A percentile compares a stretch with the other conserved stretches of the same genome.
Evolutionary conservation across 92 coral and sea anemone genomes (phyloP).

Genomic region (Phenganax marumi): DNA sequence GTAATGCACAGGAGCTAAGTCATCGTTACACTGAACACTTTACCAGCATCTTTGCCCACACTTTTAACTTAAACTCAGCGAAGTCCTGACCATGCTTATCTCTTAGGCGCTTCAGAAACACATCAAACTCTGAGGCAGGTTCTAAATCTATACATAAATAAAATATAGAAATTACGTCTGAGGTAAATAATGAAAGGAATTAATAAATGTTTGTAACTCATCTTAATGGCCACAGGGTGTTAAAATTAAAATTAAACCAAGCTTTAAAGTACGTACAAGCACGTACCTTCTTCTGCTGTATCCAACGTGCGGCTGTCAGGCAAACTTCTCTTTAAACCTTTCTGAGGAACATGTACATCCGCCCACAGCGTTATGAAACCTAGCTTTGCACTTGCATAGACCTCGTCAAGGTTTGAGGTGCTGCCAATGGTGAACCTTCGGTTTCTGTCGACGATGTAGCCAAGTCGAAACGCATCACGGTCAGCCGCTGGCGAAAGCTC

Average conservation of each 20-base stretch:
- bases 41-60: not conserved
- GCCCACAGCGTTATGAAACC: slow-evolving; percentile 12
- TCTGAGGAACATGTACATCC: not conserved
- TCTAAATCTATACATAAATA: not conserved
- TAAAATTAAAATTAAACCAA: too few relatives aligned
- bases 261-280: too few relatives aligned
- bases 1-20: too few relatives aligned
- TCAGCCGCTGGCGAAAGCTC: slow-evolving; percentile 28
- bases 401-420: slow-evolving; percentile 1
- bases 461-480: not conserved
- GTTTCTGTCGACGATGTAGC: slow-evolving; percentile 4
- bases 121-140: not conserved
- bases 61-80: not conserved
- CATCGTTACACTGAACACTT: not conserved
- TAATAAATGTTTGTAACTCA: not conserved
- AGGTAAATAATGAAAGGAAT: not conserved
- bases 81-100: not conserved
- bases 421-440: not conserved
- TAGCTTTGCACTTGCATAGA: not conserved
- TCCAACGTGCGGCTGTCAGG: not conserved
- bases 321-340: not conserved
- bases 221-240: not conserved
- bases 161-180: not conserved
- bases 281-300: too few relatives aligned
- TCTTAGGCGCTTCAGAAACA: not conserved